These are phyloP conservation scores for Eilema caniola DNA, from an alignment of 2,888 invertebrate genomes.

Conservation along the genomic window DNA sequence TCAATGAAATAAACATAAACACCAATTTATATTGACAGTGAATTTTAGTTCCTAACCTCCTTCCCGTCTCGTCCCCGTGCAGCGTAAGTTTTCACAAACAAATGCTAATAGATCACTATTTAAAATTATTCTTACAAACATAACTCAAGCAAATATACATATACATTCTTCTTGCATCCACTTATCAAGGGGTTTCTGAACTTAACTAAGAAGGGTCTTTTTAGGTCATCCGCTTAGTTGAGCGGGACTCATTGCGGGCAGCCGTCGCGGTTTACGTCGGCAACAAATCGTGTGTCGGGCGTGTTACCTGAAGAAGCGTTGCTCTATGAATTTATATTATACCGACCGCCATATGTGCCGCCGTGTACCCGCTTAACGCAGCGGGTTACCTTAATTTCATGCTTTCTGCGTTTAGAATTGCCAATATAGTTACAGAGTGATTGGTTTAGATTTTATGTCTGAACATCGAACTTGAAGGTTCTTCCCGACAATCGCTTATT, in stretches of 20 bases:
- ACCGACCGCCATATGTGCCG: too few relatives aligned
- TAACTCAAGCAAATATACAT: slow-evolving; percentile 61
- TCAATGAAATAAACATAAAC: too few relatives aligned
- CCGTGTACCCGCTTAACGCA: background rate
- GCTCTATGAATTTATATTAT: too few relatives aligned
- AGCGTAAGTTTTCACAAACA: slow-evolving; percentile 56
- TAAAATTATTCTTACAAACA: slow-evolving; percentile 66
- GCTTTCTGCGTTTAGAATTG: background rate
- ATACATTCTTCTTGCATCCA: slow-evolving; percentile 66
- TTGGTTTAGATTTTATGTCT: background rate
- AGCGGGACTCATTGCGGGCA: background rate
- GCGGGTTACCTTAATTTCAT: slow-evolving; percentile 12
- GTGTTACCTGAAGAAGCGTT: too few relatives aligned
- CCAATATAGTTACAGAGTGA: background rate
- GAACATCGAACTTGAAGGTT: background rate
- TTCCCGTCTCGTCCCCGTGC: slow-evolving; percentile 36
- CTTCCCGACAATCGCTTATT: background rate
- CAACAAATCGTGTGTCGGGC: background rate
- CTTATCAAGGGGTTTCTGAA: slow-evolving; percentile 31
- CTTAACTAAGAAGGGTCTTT: slow-evolving; percentile 26
- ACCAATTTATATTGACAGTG: too few relatives aligned
- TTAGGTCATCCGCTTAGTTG: background rate
- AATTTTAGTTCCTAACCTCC: slow-evolving; percentile 14
- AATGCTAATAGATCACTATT: slow-evolving; percentile 81
- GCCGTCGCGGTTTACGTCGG: background rate